Conservation (phyloP, 2,888 invertebrate species). For the Abrostola tripartita region DNA sequence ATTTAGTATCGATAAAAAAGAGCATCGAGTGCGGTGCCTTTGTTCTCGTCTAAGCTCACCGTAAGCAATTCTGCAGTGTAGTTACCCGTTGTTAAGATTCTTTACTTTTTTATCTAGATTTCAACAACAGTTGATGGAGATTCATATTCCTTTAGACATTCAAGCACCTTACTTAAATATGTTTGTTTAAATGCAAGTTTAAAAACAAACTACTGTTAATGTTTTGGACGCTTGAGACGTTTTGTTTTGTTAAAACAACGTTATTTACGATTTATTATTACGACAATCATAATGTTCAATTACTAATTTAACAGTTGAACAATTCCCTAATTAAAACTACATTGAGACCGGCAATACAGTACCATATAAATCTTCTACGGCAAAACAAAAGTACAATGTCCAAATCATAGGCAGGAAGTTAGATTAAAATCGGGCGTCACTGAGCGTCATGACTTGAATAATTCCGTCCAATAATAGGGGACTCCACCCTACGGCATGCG, state of each 20-base stretch:
- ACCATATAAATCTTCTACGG: constrained; percentile 47
- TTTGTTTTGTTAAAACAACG: neutral
- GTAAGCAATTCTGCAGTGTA: constrained; percentile 42
- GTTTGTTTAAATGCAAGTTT: too few species aligned
- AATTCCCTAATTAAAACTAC: constrained; percentile 30
- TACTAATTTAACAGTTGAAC: constrained; percentile 23
- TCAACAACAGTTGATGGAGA: neutral
- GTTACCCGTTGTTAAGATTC: constrained; percentile 6
- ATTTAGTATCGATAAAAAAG: constrained; percentile 65
- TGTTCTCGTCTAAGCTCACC: constrained; percentile 55
- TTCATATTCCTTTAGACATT: too few species aligned
- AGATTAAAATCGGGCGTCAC: constrained; percentile 80
- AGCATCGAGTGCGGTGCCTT: constrained; percentile 57
- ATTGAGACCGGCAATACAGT: constrained; percentile 29
- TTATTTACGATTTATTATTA: neutral
- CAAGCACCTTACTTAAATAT: neutral
- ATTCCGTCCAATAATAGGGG: constrained; percentile 80
- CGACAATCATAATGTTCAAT: constrained; percentile 2
- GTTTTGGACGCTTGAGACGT: neutral
- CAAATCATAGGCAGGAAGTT: constrained; percentile 71
- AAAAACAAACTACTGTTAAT: neutral
- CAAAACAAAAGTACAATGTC: constrained; percentile 53
- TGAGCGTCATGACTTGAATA: constrained; percentile 74
- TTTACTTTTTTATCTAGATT: neutral
- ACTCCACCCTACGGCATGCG: constrained; percentile 74